These are phyloP conservation scores for Goniozus legneri DNA, from an alignment of 1,140 invertebrate genomes.

Conservation along the genomic window DNA sequence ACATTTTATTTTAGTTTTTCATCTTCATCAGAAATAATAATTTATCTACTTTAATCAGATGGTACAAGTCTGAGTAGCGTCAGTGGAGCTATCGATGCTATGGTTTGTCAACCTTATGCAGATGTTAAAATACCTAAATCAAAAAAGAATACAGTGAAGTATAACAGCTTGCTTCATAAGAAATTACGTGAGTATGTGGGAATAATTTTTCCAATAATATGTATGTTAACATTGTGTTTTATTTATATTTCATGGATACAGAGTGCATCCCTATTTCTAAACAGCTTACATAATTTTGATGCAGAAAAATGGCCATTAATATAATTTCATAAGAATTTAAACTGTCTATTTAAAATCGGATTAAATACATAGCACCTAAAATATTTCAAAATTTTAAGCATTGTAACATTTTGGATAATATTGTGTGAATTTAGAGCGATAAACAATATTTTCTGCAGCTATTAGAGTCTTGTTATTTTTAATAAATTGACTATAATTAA, in stretches of 20 bases:
- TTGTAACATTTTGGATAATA: not conserved
- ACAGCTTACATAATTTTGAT: slow-evolving; percentile 20
- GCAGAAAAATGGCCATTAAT: slow-evolving; percentile 18
- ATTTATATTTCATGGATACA: slow-evolving; percentile 29
- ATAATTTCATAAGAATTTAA: slow-evolving; percentile 10
- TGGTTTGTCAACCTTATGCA: slow-evolving; percentile 41
- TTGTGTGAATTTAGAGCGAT: not conserved
- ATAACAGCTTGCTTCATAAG: slow-evolving; percentile 51
- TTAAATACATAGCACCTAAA: slow-evolving; percentile 13
- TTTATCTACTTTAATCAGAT: slow-evolving; percentile 25
- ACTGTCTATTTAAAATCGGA: slow-evolving; percentile 12
- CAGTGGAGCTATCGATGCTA: slow-evolving; percentile 44
- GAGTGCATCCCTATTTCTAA: slow-evolving; percentile 28
- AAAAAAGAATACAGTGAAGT: slow-evolving; percentile 44
- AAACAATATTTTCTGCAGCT: not conserved
- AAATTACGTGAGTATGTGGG: slow-evolving; percentile 43
- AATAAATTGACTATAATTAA: not conserved
- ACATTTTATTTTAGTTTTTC: not conserved
- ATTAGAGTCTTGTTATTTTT: not conserved
- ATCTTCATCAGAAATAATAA: slow-evolving; percentile 1
- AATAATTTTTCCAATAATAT: slow-evolving; percentile 1
- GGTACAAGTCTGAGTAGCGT: slow-evolving; percentile 39
- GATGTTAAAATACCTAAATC: slow-evolving; percentile 36
- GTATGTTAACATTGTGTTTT: slow-evolving; percentile 27
- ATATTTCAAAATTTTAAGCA: slow-evolving; percentile 3